A percentile compares a stretch with the other conserved stretches of the same genome.
Evolutionary conservation across 1,140 invertebrate species (phyloP).

Genomic region (silkworm (Bombyx mori)): DNA sequence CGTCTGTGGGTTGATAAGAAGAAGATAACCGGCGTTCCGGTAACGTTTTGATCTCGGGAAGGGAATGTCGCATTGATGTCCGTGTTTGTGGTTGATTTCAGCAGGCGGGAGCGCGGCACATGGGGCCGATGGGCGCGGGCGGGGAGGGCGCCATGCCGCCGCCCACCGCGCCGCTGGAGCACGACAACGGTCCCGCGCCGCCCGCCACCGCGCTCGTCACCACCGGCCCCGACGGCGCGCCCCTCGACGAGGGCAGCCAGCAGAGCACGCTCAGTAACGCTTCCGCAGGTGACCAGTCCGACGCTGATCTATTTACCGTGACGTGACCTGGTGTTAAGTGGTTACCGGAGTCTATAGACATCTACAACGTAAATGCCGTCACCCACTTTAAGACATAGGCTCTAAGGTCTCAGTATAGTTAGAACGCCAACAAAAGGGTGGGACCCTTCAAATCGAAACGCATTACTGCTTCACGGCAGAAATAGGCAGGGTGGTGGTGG

Average conservation of each 20-base stretch:
- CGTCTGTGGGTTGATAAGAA: neutral
- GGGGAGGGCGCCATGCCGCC: conserved; percentile 60
- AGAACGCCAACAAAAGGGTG: too few species aligned
- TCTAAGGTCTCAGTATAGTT: too few species aligned
- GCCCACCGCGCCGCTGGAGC: conserved; percentile 74
- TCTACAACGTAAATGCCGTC: too few species aligned
- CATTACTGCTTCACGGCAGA: too few species aligned
- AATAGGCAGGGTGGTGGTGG: too few species aligned
- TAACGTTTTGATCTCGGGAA: neutral
- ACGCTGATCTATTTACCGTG: too few species aligned
- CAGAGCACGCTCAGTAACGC: conserved; percentile 93
- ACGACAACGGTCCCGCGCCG: conserved; percentile 74
- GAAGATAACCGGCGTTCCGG: neutral
- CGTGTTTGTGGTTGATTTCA: conserved; percentile 14
- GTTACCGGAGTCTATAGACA: too few species aligned
- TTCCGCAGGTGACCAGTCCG: conserved; percentile 79
- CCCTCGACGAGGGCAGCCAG: conserved; percentile 90
- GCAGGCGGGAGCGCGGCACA: conserved; percentile 38
- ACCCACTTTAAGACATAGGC: too few species aligned
- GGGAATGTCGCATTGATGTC: neutral
- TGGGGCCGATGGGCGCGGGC: conserved; percentile 50
- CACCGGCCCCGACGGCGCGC: conserved; percentile 88
- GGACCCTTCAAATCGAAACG: too few species aligned
- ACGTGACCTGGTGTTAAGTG: too few species aligned
- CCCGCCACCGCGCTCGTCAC: conserved; percentile 89